A percentile compares a stretch with the other conserved stretches of the same genome.
Evolutionary conservation across 1,140 invertebrate genomes (phyloP).

Genomic region (Neodiprion fabricii): DNA sequence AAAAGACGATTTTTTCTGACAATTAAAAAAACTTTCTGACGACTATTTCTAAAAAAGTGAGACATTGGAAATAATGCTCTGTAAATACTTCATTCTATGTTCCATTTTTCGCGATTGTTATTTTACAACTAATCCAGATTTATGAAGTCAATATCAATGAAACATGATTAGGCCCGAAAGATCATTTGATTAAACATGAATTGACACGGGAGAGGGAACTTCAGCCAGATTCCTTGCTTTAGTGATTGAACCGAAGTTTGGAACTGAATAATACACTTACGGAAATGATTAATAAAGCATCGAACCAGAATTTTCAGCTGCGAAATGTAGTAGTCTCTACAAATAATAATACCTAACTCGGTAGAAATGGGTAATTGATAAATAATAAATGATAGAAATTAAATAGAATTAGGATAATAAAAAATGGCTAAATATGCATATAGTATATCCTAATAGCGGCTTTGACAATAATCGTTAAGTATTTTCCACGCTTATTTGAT

Average conservation of each 20-base stretch:
- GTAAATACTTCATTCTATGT: no score
- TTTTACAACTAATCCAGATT: no score
- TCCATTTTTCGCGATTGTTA: no score
- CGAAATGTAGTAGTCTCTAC: slow-evolving; percentile 41
- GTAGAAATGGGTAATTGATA: slow-evolving; percentile 33
- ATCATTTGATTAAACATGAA: neutral
- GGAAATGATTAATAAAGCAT: neutral
- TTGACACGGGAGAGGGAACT: neutral
- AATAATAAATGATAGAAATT: slow-evolving; percentile 36
- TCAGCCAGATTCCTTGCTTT: neutral
- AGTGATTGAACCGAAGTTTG: neutral
- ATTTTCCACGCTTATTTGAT: slow-evolving; percentile 50
- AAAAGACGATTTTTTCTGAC: neutral
- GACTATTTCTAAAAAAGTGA: neutral
- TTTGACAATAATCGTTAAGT: slow-evolving; percentile 44
- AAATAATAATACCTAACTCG: slow-evolving; percentile 51
- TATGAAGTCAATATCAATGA: no score
- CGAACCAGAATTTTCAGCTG: neutral
- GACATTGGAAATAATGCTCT: neutral
- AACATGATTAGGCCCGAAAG: neutral
- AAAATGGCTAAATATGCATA: slow-evolving; percentile 14
- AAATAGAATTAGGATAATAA: slow-evolving; percentile 44
- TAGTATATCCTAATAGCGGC: slow-evolving; percentile 40
- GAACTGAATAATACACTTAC: neutral
- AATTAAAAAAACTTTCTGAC: neutral